phyloP scores from a whole-genome alignment of 2,113 vertebrate genomes.

The Corapipo altera region DNA sequence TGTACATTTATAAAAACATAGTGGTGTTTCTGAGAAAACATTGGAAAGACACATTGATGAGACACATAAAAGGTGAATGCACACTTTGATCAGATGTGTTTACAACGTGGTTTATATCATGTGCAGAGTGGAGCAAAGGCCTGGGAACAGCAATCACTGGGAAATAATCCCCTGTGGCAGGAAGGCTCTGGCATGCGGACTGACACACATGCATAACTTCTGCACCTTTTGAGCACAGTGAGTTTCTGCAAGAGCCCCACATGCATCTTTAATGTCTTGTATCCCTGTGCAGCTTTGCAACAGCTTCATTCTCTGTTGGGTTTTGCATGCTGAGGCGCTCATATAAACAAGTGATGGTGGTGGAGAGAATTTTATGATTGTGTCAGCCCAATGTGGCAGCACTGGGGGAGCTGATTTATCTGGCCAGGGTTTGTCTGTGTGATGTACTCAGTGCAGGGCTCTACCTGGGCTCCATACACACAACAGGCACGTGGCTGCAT shows the following conservation, averaged over 20 bases:
- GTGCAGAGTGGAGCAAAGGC: constrained; percentile 60
- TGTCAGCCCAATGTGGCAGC: neutral
- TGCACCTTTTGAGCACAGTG: neutral
- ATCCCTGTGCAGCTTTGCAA: neutral
- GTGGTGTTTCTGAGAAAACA: constrained; percentile 55
- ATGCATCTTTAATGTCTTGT: neutral
- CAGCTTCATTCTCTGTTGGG: neutral
- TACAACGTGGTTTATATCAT: constrained; percentile 68
- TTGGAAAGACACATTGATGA: constrained; percentile 56
- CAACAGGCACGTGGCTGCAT: neutral
- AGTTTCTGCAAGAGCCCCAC: neutral
- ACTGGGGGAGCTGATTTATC: neutral
- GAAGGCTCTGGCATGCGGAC: neutral
- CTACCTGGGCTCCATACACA: neutral
- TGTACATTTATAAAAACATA: constrained; percentile 59
- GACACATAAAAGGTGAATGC: constrained; percentile 65
- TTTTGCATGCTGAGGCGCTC: neutral
- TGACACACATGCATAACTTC: neutral
- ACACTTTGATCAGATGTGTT: constrained; percentile 68
- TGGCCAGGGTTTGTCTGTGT: neutral
- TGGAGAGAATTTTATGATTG: neutral
- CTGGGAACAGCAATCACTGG: constrained; percentile 59
- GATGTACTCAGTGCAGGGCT: neutral
- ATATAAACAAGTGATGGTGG: neutral
- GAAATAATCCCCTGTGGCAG: constrained; percentile 58